These are phyloP conservation scores for Dione juno DNA, from an alignment of 2,888 invertebrate genomes.

Conservation along the genomic window DNA sequence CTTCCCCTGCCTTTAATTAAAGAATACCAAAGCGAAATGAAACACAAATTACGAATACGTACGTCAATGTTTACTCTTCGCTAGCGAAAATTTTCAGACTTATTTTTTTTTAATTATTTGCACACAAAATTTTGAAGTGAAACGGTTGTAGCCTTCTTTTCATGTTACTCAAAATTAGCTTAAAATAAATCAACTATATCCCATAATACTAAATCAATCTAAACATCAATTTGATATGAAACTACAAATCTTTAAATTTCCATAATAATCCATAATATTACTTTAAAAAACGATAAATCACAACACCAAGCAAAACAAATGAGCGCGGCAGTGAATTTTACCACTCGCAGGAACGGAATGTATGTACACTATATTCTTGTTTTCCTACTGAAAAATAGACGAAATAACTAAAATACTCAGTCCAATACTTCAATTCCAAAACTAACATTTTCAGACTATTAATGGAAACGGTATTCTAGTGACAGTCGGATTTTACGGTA, in stretches of 20 bases:
- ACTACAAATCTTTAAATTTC: too few relatives aligned
- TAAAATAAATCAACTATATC: not conserved
- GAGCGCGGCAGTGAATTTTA: too few relatives aligned
- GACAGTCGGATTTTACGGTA: constrained; percentile 48
- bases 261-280: too few relatives aligned
- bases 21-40: constrained; percentile 28
- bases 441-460: constrained; percentile 26
- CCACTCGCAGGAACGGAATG: too few relatives aligned
- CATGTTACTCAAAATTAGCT: not conserved
- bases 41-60: constrained; percentile 24
- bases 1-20: constrained; percentile 23
- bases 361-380: too few relatives aligned
- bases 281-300: too few relatives aligned
- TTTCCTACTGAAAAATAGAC: too few relatives aligned
- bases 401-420: not conserved
- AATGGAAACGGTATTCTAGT: constrained; percentile 45
- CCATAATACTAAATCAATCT: too few relatives aligned
- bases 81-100: not conserved
- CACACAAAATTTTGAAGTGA: not conserved
- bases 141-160: not conserved
- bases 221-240: too few relatives aligned
- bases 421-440: constrained; percentile 3
- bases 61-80: constrained; percentile 9
- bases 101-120: constrained; percentile 10
- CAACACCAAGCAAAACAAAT: too few relatives aligned